Evolutionary conservation across 2,113 vertebrate species (phyloP).

Genomic region (Colius striatus): DNA sequence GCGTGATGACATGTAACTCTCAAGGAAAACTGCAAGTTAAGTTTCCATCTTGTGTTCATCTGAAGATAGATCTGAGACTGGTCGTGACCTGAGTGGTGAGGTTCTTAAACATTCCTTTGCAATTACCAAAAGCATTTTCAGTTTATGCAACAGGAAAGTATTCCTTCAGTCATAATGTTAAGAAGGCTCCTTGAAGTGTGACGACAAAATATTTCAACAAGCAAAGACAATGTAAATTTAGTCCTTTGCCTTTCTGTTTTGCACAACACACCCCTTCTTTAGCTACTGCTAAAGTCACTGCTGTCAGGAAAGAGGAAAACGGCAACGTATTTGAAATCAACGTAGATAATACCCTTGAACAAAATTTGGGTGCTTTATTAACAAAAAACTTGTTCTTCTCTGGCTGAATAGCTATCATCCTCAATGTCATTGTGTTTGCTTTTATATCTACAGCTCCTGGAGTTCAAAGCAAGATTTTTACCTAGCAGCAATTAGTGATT

Average conservation of each 20-base stretch:
- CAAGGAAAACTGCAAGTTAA: neutral
- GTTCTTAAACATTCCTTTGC: neutral
- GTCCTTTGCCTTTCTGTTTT: slow-evolving; percentile 15
- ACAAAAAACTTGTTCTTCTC: neutral
- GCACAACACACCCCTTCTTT: neutral
- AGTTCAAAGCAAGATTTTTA: neutral
- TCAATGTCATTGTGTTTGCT: neutral
- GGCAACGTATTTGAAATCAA: neutral
- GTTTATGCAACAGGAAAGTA: slow-evolving; percentile 18
- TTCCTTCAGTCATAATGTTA: neutral
- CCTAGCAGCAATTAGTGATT: neutral
- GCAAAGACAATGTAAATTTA: neutral
- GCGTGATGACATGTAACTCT: neutral
- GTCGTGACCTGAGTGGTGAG: neutral
- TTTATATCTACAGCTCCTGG: neutral
- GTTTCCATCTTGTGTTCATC: neutral
- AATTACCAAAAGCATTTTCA: slow-evolving; percentile 25
- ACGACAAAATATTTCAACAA: slow-evolving; percentile 40
- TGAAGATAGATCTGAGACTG: neutral
- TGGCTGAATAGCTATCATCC: neutral
- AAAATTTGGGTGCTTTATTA: neutral
- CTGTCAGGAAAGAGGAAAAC: neutral
- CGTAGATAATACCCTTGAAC: neutral
- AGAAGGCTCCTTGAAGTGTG: slow-evolving; percentile 21
- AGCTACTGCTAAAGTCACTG: neutral